Conservation (phyloP, 2,888 invertebrate species). For the Rotaria socialis region DNA sequence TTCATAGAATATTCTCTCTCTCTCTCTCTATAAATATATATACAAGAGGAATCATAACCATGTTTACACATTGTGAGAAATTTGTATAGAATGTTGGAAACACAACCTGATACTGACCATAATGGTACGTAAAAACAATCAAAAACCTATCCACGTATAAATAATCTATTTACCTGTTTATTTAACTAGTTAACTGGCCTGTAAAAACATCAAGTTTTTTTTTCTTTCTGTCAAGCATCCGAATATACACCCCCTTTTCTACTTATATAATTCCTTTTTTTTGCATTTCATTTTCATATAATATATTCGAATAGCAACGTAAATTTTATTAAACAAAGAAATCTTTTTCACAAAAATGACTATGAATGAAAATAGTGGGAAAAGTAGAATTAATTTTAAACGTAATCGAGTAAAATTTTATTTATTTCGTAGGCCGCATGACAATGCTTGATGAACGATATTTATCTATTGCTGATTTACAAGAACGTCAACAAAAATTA, state of each 20-base stretch:
- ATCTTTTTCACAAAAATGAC: background rate
- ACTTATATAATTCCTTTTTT: background rate
- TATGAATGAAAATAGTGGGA: background rate
- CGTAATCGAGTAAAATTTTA: background rate
- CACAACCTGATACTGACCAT: background rate
- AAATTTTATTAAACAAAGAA: background rate
- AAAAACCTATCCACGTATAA: background rate
- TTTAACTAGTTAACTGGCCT: background rate
- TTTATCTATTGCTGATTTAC: background rate
- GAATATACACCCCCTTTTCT: background rate
- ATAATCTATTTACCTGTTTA: background rate
- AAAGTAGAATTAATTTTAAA: background rate
- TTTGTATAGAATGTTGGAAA: background rate
- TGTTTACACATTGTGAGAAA: background rate
- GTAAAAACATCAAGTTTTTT: background rate
- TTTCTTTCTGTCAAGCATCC: background rate
- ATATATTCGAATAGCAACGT: background rate
- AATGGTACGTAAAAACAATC: background rate
- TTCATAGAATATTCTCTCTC: background rate
- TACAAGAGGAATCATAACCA: background rate
- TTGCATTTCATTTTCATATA: background rate
- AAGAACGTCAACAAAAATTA: background rate
- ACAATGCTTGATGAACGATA: constrained; percentile 20
- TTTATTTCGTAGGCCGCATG: background rate
- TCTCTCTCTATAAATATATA: background rate